Base-by-base conservation (phyloP, 2,113 vertebrate species). In the Cricetomys ansorgei region DNA sequence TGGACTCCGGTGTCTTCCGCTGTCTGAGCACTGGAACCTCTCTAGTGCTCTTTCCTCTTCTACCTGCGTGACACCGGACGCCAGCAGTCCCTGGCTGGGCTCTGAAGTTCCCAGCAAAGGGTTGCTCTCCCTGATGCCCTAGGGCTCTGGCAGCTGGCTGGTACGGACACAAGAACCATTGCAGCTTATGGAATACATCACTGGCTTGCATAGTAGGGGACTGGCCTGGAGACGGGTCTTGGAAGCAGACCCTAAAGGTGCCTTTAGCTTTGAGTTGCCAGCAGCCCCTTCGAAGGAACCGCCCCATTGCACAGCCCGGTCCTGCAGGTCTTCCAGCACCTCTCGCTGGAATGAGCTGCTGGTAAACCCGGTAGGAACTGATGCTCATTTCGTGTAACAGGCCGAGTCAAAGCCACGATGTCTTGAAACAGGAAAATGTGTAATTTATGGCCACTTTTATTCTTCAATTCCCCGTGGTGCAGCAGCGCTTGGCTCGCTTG, bases 401-500 rank as follows among this genome's bases (percentile, higher is more conserved):
- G 99, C 25, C 99, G 99, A 0, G 99, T 99, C 98, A 99, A 97
- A 50, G 99, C 99, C 98, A 99, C 98, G 92, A 99, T 95, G 86
- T 99, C 99, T 94, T 99, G 99, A 98, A 99, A 99, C 50, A 99
- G 98, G 98, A 99, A 99, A 45, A 99, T 99, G 0, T 99, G 99
- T 88, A 99, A 98, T 97, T 99, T 99, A 3, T 99, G 99, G 88
- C 99, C 99, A 0, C 99, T 99, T 98, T 99, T 99, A 96, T 99
- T 99, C 65, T 99, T 99, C 29, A 99, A 98, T 94, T 99, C 99
- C 1, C 99, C 99, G 0, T 99, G 99, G 97, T 99, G 99, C 91
- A 99, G 99, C 19, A 99, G 94, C 31, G 98, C 99, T 97, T 99
- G 99, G 98, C 99, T 99, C 43, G 98, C 98, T 77, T 98, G 0